Percentiles rank a stretch among this genome's conserved stretches.
phyloP scores from a whole-genome alignment of 2,113 vertebrate genomes.

The Dasypus novemcinctus region DNA sequence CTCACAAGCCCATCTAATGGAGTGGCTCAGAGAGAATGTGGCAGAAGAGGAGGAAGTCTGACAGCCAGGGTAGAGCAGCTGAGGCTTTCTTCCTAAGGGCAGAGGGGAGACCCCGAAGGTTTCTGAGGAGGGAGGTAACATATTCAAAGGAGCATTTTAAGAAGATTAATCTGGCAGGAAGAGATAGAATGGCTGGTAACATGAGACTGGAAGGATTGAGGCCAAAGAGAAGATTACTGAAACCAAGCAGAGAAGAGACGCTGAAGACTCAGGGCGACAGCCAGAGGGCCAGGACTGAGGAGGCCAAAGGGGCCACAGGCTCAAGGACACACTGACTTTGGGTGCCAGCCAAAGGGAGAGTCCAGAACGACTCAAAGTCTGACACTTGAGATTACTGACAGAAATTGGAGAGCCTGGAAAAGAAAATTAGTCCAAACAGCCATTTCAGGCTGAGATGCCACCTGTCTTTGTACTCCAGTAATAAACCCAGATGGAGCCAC shows the following conservation, averaged over 20 bases:
- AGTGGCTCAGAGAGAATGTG: not conserved
- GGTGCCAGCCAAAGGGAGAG: not conserved
- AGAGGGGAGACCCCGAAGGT: not conserved
- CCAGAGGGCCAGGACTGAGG: accelerated
- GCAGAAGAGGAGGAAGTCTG: not conserved
- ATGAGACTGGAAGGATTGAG: not conserved
- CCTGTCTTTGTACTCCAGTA: not conserved
- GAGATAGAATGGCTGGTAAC: not conserved
- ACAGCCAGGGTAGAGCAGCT: not conserved
- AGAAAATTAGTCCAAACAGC: not conserved
- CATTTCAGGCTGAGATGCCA: not conserved
- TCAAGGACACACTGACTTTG: accelerated
- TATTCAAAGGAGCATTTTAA: not conserved
- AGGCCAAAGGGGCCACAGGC: accelerated
- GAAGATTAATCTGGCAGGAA: not conserved
- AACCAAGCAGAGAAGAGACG: not conserved
- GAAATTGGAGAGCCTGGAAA: not conserved
- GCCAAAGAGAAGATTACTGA: accelerated
- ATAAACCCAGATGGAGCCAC: not conserved
- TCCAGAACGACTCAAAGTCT: not conserved
- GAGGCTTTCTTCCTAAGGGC: not conserved
- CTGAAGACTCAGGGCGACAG: not conserved
- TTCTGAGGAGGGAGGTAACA: not conserved
- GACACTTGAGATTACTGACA: no score
- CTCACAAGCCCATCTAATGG: accelerated